phyloP scores from a whole-genome alignment of 2,797 vertebrate species.

The Eulemur coronatus region DNA sequence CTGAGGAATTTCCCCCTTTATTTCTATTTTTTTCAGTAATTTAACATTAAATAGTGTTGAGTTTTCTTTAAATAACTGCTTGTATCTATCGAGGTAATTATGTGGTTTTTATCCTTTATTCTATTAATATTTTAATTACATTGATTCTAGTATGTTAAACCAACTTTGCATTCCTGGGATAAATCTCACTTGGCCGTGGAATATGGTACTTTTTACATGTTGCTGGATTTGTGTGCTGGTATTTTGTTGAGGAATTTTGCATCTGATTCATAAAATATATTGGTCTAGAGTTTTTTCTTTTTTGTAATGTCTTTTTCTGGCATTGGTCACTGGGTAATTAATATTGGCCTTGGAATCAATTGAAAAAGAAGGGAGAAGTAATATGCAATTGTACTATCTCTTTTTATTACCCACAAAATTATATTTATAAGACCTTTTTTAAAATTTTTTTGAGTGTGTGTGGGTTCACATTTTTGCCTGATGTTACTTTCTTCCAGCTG shows the following conservation, averaged over 20 bases:
- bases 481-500: background rate
- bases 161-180: background rate
- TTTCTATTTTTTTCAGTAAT: background rate
- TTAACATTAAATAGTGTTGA: background rate
- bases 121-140: background rate
- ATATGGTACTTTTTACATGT: background rate
- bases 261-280: background rate
- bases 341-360: background rate
- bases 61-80: background rate
- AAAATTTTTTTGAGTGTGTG: background rate
- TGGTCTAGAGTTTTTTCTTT: background rate
- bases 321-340: background rate
- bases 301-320: background rate
- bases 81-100: background rate
- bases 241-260: background rate
- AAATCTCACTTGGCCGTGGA: background rate
- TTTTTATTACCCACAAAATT: background rate
- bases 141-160: background rate
- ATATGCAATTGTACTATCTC: background rate
- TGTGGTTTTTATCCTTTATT: background rate
- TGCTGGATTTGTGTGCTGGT: background rate
- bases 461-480: background rate
- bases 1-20: background rate
- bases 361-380: background rate
- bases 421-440: background rate